phyloP scores from a whole-genome alignment of 2,888 invertebrate genomes.

The Pherbina coryleti region DNA sequence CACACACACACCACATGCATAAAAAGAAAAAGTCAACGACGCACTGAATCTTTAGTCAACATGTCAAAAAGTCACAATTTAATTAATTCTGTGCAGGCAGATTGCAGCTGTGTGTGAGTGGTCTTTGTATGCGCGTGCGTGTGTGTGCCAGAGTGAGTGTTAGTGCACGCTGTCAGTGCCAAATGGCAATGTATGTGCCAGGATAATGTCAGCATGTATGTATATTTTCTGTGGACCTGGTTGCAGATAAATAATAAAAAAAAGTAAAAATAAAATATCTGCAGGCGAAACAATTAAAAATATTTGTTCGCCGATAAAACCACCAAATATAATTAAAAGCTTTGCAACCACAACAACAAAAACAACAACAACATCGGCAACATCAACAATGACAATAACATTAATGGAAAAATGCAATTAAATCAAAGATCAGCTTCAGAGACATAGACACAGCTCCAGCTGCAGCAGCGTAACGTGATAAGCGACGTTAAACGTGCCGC shows the following conservation, averaged over 20 bases:
- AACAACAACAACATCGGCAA: too few species aligned
- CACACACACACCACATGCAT: too few species aligned
- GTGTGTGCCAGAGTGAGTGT: not conserved
- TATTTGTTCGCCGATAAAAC: conserved; percentile 9
- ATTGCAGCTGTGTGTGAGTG: not conserved
- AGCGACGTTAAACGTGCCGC: not conserved
- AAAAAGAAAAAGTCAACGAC: not conserved
- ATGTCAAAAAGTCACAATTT: conserved; percentile 23
- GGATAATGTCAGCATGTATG: not conserved
- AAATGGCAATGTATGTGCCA: not conserved
- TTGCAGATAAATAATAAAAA: not conserved
- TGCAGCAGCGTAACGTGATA: conserved; percentile 39
- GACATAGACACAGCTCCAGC: not conserved
- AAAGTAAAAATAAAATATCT: not conserved
- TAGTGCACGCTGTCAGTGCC: not conserved
- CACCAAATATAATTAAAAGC: conserved; percentile 28
- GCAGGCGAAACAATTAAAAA: conserved; percentile 20
- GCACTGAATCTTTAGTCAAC: conserved; percentile 14
- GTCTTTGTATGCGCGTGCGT: too few species aligned
- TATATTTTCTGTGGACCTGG: not conserved
- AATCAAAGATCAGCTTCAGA: conserved; percentile 46
- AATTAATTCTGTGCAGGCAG: conserved; percentile 21
- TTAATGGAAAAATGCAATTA: conserved; percentile 59
- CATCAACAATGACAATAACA: not conserved
- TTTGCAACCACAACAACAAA: not conserved